A percentile compares a stretch with the other conserved stretches of the same genome.
Evolutionary conservation across 1,140 invertebrate genomes (phyloP).

Genomic region (Nasonia giraulti): DNA sequence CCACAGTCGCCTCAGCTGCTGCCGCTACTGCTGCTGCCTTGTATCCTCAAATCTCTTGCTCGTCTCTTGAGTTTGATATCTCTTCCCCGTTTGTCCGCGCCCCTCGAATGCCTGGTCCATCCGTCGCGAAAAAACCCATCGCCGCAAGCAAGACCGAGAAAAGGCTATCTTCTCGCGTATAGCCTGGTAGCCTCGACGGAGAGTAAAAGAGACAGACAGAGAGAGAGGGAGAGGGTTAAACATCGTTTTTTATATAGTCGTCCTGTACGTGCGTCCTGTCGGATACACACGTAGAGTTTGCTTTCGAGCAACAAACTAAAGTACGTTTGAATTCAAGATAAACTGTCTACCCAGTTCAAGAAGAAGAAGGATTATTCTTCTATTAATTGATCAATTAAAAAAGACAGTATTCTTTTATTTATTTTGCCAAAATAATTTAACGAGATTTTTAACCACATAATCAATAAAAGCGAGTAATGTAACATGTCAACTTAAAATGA

Average conservation of each 20-base stretch:
- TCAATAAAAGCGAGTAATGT: too few species aligned
- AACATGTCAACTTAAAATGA: too few species aligned
- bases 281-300: too few species aligned
- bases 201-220: background rate
- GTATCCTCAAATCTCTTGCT: conserved; percentile 33
- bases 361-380: too few species aligned
- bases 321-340: too few species aligned
- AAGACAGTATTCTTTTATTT: too few species aligned
- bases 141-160: background rate
- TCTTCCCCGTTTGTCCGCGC: background rate
- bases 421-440: too few species aligned
- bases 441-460: too few species aligned
- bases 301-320: too few species aligned
- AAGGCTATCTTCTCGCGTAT: background rate
- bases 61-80: conserved; percentile 39
- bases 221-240: background rate
- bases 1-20: background rate
- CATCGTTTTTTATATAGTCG: background rate
- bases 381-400: too few species aligned
- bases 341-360: too few species aligned
- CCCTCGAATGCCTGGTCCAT: background rate
- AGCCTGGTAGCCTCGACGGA: background rate
- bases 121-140: conserved; percentile 28
- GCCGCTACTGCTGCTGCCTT: background rate
- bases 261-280: too few species aligned